Evolutionary conservation across 2,113 vertebrate species (phyloP), one percentile per base, ranked within the genome.

Genomic region (Solenodon paradoxus): DNA sequence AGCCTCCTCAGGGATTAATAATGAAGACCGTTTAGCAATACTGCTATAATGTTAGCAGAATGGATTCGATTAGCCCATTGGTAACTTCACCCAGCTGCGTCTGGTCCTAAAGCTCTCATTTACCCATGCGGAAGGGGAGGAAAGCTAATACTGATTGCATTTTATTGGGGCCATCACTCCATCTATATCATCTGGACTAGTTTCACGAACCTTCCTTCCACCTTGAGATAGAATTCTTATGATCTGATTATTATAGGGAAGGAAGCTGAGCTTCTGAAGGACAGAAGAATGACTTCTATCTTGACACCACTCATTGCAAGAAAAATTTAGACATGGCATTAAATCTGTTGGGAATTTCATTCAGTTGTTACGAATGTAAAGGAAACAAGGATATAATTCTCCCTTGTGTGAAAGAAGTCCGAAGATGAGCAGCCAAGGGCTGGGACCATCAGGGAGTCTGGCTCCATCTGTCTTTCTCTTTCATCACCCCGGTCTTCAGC

Each of bases 41-140:
- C 47, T 22, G 32, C 4, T 45, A 2, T 6, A 19, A 35, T n/a
- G n/a, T n/a, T n/a, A n/a, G 7, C 55, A 47, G 38, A 30, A 69
- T 3, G 7, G 22, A 7, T 26, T 1, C 1, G 3, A 13, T 35
- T 22, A 35, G 7, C 79, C 57, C 5, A 0, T n/a, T 26, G 53
- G 28, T 20, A 4, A 22, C 35, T 64, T 53, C 57, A 20, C 7
- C 3, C 49, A 6, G 15, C 3, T 42, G 11, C 35, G 32, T 5
- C 45, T 1, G 68, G 30, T 10, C 32, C 19, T 74, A 22, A 64
- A 35, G 28, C 7, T 38, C 38, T 90, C 0, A 1, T 69, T 66
- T 57, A n/a, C 38, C 32, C 9, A 2, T 9, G 49, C 20, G 16
- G 20, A 26, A 10, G 7, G 66, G 32, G 66, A 81, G 53, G 4